Evolutionary conservation across 2,888 invertebrate species (phyloP).

Genomic region (Drosophila kuntzei): DNA sequence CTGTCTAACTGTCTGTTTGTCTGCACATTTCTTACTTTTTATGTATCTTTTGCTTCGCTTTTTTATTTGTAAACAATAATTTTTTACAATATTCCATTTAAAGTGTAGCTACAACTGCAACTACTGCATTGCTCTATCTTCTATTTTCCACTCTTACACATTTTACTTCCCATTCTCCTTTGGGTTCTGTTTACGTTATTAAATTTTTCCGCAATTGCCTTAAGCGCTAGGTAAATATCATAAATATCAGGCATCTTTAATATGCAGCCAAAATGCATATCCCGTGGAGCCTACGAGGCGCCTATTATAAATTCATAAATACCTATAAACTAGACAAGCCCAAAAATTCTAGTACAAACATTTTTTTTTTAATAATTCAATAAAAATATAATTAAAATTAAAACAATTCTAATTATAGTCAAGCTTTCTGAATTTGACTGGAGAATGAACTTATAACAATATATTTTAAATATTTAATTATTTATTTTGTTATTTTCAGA

Average conservation of each 20-base stretch:
- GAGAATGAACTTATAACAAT: too few species aligned
- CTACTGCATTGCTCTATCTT: conserved; percentile 6
- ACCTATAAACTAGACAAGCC: neutral
- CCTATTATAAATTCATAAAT: conserved; percentile 2
- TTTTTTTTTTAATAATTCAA: too few species aligned
- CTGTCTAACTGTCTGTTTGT: conserved; percentile 5
- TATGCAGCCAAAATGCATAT: conserved; percentile 10
- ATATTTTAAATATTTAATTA: too few species aligned
- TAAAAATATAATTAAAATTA: too few species aligned
- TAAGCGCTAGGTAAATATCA: conserved; percentile 59
- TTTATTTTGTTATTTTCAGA: neutral
- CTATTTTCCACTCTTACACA: conserved; percentile 1
- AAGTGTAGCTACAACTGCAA: conserved; percentile 43
- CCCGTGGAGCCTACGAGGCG: conserved; percentile 19
- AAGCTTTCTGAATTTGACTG: too few species aligned
- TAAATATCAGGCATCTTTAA: conserved; percentile 48
- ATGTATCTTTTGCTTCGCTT: conserved; percentile 44
- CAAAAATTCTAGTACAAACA: neutral
- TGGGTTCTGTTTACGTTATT: conserved; percentile 61
- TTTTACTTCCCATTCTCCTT: conserved; percentile 12
- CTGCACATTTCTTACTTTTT: conserved; percentile 49
- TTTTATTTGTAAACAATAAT: conserved; percentile 75
- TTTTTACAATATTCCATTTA: conserved; percentile 55
- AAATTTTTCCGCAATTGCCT: conserved; percentile 56
- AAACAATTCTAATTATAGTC: too few species aligned